Base-by-base conservation (phyloP, 2,888 invertebrate species). In the Limnephilus lunatus region DNA sequence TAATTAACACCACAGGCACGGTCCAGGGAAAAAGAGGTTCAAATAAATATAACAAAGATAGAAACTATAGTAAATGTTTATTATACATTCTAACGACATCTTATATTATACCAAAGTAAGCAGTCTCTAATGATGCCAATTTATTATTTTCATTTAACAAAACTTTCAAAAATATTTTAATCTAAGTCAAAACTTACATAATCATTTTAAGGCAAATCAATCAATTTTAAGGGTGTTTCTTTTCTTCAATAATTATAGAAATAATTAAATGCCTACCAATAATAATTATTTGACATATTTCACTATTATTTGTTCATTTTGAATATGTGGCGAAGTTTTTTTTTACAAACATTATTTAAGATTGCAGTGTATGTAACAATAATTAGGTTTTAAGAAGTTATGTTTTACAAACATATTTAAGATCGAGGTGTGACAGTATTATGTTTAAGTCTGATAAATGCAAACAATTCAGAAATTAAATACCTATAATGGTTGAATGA, bases 81-180 rank as follows among this genome's bases (percentile, higher is more conserved):
- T 83, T 83, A 31, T 83, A 32, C 35, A 30, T 83, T 83, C 83
- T 83, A 83, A 83, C 3, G 35, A 83, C 83, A 83, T 32, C 83
- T 32, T 83, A 83, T 83, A 83, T 83, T 53, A 53, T 5, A 53
- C 53, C 83, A 83, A 83, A 83, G 35, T 83, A 83, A 83, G 83
- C 83, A 31, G 83, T 83, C 83, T 83, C 83, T 83, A 83, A 81
- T 81, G 81, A 31, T 31, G 81, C 81, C 30, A 30, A 31, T 30
- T 30, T 31, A 30, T 31, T 11, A 1, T 12, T 44, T 48, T 48
- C 48, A 48, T 14, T 14, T 48, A 48, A 32, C 30, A 11, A 82
- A 32, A 31, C n/a, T 81, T 82, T 82, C 82, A 31, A 82, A 32
- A 32, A 32, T 31, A 31, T 82, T 32, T 30, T 82, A 19, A 82